Base-by-base conservation (phyloP, 1,140 invertebrate genomes). In the Conus ventricosus region DNA sequence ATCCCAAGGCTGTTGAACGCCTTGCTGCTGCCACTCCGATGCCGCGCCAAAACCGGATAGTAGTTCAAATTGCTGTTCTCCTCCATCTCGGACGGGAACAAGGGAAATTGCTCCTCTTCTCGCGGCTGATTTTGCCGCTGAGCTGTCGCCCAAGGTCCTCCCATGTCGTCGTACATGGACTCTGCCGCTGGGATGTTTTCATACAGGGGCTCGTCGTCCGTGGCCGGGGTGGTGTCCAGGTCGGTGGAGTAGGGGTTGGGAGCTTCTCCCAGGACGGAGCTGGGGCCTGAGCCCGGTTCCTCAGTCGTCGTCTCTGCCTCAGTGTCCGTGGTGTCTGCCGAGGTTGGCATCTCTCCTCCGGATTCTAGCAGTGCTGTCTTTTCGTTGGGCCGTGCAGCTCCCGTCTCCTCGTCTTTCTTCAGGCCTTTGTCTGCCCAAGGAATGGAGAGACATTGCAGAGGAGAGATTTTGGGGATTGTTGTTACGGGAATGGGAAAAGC, bases 1-100 rank as follows among this genome's bases (percentile, higher is more conserved):
- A 76, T 87, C 6, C 80, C 80, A 23, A 81, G 80, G 51, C 80
- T 81, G 53, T 81, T 81, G 51, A 81, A 81, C 7, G 80, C 80
- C 80, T 51, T 53, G 51, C 80, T 81, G 51, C 53, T 20, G 67
- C 23, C 23, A 20, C 67, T 71, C 67, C 67, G 11, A 20, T 23
- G 11, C 57, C 57, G 57, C 8, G 8, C 8, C 57, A 0, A 60
- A 8, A 8, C 57, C 15, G 80, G 51, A 4, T 39, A 54, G 80
- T 81, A 51, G 80, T 81, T 81, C 51, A 51, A 13, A 51, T 23
- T 51, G 23, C 39, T 39, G 80, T 81, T 81, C 15, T 10, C 51
- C 15, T 11, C 51, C 80, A 81, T 54, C 51, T 81, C 80, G 5
- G 80, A 81, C 6, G 80, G 80, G 51, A 81, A 81, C 80, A 54